Base-by-base conservation (phyloP, 2,797 vertebrate genomes). In the Clarias platycephalus region DNA sequence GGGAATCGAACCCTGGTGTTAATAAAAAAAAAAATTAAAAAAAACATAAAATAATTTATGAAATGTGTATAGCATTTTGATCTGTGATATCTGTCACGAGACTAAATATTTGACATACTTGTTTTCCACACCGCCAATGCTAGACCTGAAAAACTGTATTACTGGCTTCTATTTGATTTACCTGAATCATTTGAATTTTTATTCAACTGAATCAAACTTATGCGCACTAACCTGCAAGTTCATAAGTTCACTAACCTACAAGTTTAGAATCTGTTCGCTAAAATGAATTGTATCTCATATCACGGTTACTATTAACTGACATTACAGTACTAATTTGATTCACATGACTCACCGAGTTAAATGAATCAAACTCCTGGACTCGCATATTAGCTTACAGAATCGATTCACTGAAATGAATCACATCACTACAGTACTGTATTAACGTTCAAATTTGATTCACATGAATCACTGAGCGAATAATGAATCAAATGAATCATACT, bases 401-500 rank as follows among this genome's bases (percentile, higher is more conserved):
- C 78, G 62, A 44, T 66, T 66, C 37, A 64, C 22, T 53, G n/a
- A 44, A 34, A 6, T 64, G 31, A 80, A 3, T 64, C 60, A 24
- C 20, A 49, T 24, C 60, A n/a, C 22, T 49, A 31, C n/a, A 63
- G n/a, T 10, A 70, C 6, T 1, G 40, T 9, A 15, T 16, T 34
- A 16, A 18, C 13, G 24, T 26, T 49, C 68, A 12, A 24, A 71
- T 2, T 15, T 71, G 68, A 71, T 71, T 44, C 68, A 44, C 13
- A 74, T n/a, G 2, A 53, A 74, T 74, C 13, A 53, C 13, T 1
- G 24, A 26, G 22, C 4, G 44, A 49, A 49, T 49, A 5, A 24
- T 57, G 49, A 75, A 62, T 77, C 57, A 60, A 80, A 53, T 13
- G 62, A 80, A 20, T 80, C 78, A 80, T 49, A 53, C 8, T 55